These are phyloP conservation scores for Anabas testudineus DNA, from an alignment of 2,797 vertebrate species.

Conservation along the genomic window DNA sequence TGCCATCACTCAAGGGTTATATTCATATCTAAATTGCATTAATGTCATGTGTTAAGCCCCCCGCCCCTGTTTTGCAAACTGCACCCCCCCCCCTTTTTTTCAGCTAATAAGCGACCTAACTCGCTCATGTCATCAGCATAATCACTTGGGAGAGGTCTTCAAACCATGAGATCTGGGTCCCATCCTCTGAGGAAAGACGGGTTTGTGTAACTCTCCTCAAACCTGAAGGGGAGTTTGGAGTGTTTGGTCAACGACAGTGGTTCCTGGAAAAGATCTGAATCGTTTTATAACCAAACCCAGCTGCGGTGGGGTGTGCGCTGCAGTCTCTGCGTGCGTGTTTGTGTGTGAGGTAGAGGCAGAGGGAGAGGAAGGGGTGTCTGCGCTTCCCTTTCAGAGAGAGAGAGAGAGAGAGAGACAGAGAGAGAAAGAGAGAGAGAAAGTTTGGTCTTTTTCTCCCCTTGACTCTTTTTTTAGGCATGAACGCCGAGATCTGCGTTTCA, in stretches of 20 bases:
- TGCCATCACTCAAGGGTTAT: slow-evolving; percentile 64
- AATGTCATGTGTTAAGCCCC: slow-evolving; percentile 81
- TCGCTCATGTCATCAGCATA: slow-evolving; percentile 83
- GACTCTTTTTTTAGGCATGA: slow-evolving; percentile 89
- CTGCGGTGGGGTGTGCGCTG: slow-evolving; percentile 78
- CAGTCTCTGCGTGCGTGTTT: slow-evolving; percentile 50
- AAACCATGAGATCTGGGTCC: slow-evolving; percentile 71
- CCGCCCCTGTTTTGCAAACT: slow-evolving; percentile 63
- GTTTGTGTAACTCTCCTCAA: slow-evolving; percentile 83
- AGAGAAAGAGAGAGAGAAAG: slow-evolving; percentile 39
- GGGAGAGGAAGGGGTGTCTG: slow-evolving; percentile 67
- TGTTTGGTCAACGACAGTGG: slow-evolving; percentile 89
- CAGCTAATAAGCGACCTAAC: slow-evolving; percentile 77
- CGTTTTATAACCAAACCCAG: slow-evolving; percentile 90
- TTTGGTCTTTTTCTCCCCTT: slow-evolving; percentile 69
- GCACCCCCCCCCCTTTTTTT: neutral
- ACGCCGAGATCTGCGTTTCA: slow-evolving; percentile 95
- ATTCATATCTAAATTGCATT: slow-evolving; percentile 80
- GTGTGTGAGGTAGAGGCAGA: slow-evolving; percentile 70
- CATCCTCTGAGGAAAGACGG: slow-evolving; percentile 77
- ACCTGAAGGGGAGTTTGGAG: slow-evolving; percentile 86
- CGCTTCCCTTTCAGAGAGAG: slow-evolving; percentile 76
- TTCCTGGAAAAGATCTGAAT: slow-evolving; percentile 94
- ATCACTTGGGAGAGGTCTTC: slow-evolving; percentile 82
- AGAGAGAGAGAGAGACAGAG: slow-evolving; percentile 56